Conservation (phyloP, 2,797 vertebrate genomes). For the Aplochiton taeniatus region DNA sequence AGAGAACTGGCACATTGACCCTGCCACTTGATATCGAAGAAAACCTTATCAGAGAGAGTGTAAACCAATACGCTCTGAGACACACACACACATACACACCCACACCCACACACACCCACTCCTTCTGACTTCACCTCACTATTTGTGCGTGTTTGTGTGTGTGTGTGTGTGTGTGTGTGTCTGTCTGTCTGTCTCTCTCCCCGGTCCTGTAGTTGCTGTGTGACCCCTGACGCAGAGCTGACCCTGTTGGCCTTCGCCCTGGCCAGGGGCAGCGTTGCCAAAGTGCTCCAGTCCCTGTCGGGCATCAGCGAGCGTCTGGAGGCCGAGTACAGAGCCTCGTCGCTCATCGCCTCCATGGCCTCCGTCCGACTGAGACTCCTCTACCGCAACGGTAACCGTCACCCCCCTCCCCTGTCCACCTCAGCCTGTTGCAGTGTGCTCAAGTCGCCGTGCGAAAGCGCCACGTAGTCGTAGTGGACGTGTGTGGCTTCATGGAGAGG, state of each 20-base stretch:
- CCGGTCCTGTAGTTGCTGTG: conserved; percentile 79
- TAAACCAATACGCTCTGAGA: background rate
- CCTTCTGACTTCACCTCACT: background rate
- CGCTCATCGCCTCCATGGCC: conserved; percentile 91
- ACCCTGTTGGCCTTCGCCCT: conserved; percentile 94
- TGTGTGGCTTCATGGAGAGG: too few species aligned
- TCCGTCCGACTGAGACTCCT: conserved; percentile 88
- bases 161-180: background rate
- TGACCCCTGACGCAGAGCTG: conserved; percentile 89
- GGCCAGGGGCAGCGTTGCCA: conserved; percentile 91
- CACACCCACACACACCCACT: background rate
- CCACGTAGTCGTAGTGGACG: too few species aligned
- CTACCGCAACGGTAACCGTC: conserved; percentile 87
- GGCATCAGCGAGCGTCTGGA: conserved; percentile 84
- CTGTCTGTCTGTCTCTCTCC: conserved; percentile 5
- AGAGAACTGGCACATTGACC: background rate
- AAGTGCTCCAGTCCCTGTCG: conserved; percentile 89
- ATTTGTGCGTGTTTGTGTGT: background rate
- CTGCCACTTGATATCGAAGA: too few species aligned
- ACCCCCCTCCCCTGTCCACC: background rate
- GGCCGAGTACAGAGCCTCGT: conserved; percentile 83
- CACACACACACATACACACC: background rate
- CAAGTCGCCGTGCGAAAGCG: too few species aligned
- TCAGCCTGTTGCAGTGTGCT: background rate
- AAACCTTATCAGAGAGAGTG: background rate